Conservation (phyloP, 2,888 invertebrate species). For the Spatulosminthurus flaviceps region DNA sequence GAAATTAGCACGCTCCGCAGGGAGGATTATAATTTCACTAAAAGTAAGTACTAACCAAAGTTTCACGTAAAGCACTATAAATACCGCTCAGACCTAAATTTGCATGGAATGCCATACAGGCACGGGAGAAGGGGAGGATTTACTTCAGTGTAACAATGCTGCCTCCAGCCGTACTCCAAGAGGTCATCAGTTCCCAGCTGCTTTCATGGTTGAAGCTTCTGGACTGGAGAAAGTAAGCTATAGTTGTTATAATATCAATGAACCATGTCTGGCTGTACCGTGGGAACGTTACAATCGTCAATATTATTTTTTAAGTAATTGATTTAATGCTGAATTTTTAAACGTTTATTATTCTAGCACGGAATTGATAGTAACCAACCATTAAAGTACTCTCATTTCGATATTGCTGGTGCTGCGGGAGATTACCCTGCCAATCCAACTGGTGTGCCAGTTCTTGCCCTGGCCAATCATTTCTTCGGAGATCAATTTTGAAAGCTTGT, state of each 20-base stretch:
- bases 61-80: neutral
- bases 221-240: slow-evolving; percentile 77
- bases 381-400: slow-evolving; percentile 82
- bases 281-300: no score
- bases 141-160: slow-evolving; percentile 78
- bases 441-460: slow-evolving; percentile 77
- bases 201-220: slow-evolving; percentile 84
- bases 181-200: slow-evolving; percentile 87
- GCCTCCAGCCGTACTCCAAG: slow-evolving; percentile 77
- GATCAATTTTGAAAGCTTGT: slow-evolving; percentile 49
- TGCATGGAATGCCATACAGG: slow-evolving; percentile 64
- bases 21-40: slow-evolving; percentile 77
- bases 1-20: slow-evolving; percentile 80
- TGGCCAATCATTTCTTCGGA: slow-evolving; percentile 71
- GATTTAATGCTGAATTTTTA: no score
- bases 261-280: no score
- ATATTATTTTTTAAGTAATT: no score
- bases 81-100: neutral
- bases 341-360: slow-evolving; percentile 69
- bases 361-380: slow-evolving; percentile 74
- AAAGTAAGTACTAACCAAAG: slow-evolving; percentile 66
- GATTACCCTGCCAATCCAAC: slow-evolving; percentile 74
- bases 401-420: slow-evolving; percentile 82
- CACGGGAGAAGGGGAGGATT: slow-evolving; percentile 82
- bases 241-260: neutral